phyloP scores from a whole-genome alignment of 2,113 vertebrate species.

The Zosterops borbonicus region DNA sequence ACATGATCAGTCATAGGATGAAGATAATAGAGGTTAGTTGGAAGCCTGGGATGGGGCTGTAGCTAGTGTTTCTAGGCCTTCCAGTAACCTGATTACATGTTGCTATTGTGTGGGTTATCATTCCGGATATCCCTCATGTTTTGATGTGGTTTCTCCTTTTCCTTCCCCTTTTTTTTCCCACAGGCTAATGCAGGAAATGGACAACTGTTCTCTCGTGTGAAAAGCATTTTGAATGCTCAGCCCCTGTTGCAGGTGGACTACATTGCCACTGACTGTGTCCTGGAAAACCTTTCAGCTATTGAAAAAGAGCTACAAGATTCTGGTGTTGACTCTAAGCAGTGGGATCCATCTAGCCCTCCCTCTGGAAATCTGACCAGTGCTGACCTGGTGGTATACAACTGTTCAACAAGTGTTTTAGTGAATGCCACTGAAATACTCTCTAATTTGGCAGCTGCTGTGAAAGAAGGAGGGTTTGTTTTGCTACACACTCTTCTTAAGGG shows the following conservation, averaged over 20 bases:
- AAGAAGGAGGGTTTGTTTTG: slow-evolving; percentile 87
- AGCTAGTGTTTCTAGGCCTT: background rate
- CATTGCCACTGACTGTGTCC: slow-evolving; percentile 76
- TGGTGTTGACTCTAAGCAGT: slow-evolving; percentile 68
- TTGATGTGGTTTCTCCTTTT: background rate
- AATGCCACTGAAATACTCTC: slow-evolving; percentile 67
- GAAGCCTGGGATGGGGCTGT: background rate
- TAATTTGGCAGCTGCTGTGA: slow-evolving; percentile 82
- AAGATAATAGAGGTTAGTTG: slow-evolving; percentile 88
- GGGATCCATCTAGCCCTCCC: slow-evolving; percentile 81
- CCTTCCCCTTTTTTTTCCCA: background rate
- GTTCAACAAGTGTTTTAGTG: slow-evolving; percentile 50
- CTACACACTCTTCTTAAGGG: slow-evolving; percentile 87
- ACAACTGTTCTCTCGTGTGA: slow-evolving; percentile 79
- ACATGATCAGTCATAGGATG: slow-evolving; percentile 75
- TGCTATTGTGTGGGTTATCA: background rate
- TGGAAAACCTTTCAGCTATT: slow-evolving; percentile 69
- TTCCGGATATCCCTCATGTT: background rate
- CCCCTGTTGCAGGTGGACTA: slow-evolving; percentile 87
- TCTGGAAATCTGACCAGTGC: slow-evolving; percentile 66
- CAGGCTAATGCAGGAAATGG: slow-evolving; percentile 86
- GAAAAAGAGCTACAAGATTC: slow-evolving; percentile 74
- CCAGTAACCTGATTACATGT: background rate
- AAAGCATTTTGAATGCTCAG: slow-evolving; percentile 80
- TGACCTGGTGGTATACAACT: slow-evolving; percentile 89